These are phyloP conservation scores for Agrypnus murinus DNA, from an alignment of 2,888 invertebrate genomes.

Conservation along the genomic window DNA sequence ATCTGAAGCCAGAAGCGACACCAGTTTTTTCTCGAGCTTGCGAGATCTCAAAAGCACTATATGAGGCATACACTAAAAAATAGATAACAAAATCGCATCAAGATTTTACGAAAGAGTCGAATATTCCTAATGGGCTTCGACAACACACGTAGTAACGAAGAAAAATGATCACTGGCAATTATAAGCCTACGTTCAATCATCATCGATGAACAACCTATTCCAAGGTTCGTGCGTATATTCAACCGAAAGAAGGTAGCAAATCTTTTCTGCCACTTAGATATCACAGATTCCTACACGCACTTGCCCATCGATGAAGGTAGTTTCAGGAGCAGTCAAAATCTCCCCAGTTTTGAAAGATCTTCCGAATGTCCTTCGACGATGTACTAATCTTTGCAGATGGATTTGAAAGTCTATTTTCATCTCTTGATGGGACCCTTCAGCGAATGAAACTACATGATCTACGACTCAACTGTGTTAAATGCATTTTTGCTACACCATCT, in stretches of 20 bases:
- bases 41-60: constrained; percentile 46
- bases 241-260: background rate
- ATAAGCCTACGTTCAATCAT: constrained; percentile 30
- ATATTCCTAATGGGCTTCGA: constrained; percentile 53
- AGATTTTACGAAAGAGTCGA: constrained; percentile 55
- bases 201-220: constrained; percentile 41
- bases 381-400: background rate
- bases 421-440: too few species aligned
- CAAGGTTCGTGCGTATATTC: constrained; percentile 35
- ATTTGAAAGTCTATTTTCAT: too few species aligned
- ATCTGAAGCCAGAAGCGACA: constrained; percentile 45
- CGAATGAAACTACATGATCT: too few species aligned
- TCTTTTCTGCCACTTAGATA: constrained; percentile 39
- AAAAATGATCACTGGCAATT: constrained; percentile 3
- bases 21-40: constrained; percentile 55
- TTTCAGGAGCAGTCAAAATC: too few species aligned
- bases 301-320: background rate
- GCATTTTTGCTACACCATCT: too few species aligned
- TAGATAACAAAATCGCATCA: constrained; percentile 51
- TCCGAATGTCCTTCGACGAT: too few species aligned
- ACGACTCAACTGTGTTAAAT: too few species aligned
- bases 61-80: constrained; percentile 47
- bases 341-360: too few species aligned
- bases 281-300: constrained; percentile 43
- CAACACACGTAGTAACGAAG: constrained; percentile 50